These are phyloP conservation scores for Acanthurus leucopareius DNA, from an alignment of 2,797 vertebrate species.

Conservation along the genomic window DNA sequence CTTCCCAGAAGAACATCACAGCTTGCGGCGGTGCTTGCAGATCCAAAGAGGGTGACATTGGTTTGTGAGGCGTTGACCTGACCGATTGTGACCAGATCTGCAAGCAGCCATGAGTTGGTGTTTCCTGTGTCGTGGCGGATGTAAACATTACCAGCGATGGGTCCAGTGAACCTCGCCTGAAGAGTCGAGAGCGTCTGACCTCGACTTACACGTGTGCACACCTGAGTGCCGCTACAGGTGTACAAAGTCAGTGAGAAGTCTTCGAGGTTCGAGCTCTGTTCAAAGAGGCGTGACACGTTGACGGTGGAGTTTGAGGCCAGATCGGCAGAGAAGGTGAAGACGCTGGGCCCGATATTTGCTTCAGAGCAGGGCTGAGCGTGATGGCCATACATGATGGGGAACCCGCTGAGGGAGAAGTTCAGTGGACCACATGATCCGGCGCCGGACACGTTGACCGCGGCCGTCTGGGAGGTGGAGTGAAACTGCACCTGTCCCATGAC, in stretches of 20 bases:
- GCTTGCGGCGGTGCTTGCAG: constrained; percentile 51
- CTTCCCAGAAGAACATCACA: constrained; percentile 72
- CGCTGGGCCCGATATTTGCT: constrained; percentile 71
- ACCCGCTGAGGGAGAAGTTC: constrained; percentile 81
- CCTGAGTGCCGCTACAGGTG: constrained; percentile 71
- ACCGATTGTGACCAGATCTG: constrained; percentile 76
- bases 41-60: constrained; percentile 65
- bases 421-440: constrained; percentile 65
- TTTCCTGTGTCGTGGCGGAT: constrained; percentile 70
- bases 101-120: constrained; percentile 63
- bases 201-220: constrained; percentile 77
- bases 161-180: constrained; percentile 81
- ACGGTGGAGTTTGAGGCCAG: constrained; percentile 1
- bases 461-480: constrained; percentile 63
- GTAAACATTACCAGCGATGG: constrained; percentile 83
- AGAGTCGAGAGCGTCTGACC: constrained; percentile 49
- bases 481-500: constrained; percentile 82
- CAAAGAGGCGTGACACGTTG: constrained; percentile 67
- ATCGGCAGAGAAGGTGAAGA: constrained; percentile 70
- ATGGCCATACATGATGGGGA: constrained; percentile 86
- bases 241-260: constrained; percentile 82
- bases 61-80: constrained; percentile 46
- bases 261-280: constrained; percentile 67
- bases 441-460: constrained; percentile 73
- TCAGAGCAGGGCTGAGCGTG: constrained; percentile 80